Percentiles rank a stretch among this genome's conserved stretches.
Conservation (phyloP, 2,888 invertebrate genomes). For the Xylota segnis region DNA sequence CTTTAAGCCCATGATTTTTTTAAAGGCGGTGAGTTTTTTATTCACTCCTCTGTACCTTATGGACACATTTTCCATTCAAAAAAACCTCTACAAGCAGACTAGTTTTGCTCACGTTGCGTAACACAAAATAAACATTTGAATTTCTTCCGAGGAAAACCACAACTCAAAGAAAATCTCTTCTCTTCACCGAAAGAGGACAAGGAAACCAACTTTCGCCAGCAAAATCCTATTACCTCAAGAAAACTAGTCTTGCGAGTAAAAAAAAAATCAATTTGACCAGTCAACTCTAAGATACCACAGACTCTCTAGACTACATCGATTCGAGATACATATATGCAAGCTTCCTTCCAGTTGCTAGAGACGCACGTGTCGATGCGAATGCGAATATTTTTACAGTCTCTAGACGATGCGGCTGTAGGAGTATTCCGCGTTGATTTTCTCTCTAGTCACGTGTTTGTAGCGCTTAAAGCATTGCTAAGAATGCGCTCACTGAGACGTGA, state of each 20-base stretch:
- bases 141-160: not conserved
- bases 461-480: slow-evolving; percentile 2
- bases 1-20: not conserved
- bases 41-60: not conserved
- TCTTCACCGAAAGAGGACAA: not conserved
- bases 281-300: too few species aligned
- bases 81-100: not conserved
- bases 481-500: slow-evolving; percentile 12
- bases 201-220: slow-evolving; percentile 26
- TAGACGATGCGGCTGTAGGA: not conserved
- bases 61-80: not conserved
- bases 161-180: not conserved
- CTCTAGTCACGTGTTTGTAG: slow-evolving; percentile 46
- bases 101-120: slow-evolving; percentile 10
- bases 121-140: slow-evolving; percentile 3
- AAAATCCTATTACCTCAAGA: slow-evolving; percentile 15
- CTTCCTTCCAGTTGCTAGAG: slow-evolving; percentile 39
- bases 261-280: slow-evolving; percentile 16
- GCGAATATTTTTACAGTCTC: not conserved
- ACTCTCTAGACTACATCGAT: not conserved
- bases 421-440: slow-evolving; percentile 35
- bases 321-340: slow-evolving; percentile 20
- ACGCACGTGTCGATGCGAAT: slow-evolving; percentile 6
- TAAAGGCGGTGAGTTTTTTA: not conserved
- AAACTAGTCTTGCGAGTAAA: slow-evolving; percentile 9